A percentile compares a stretch with the other conserved stretches of the same genome.
These are phyloP conservation scores for Sussaba pulchella DNA, from an alignment of 2,888 invertebrate species.

Conservation along the genomic window DNA sequence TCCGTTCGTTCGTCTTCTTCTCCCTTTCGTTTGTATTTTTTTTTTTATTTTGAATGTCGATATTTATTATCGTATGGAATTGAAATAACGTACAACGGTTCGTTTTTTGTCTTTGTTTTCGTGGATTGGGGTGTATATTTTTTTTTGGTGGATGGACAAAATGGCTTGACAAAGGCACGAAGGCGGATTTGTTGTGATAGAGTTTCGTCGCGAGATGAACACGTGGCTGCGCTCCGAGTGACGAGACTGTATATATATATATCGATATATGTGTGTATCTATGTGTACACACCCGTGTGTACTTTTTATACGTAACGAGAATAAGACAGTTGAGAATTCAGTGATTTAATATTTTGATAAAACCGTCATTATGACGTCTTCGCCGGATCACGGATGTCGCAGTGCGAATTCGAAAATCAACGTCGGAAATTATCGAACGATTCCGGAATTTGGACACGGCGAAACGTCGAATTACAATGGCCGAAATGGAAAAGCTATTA, in stretches of 20 bases:
- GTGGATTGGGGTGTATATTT: too few relatives aligned
- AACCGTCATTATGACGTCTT: constrained; percentile 38
- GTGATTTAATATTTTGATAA: too few relatives aligned
- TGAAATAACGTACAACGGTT: too few relatives aligned
- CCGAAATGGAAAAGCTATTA: constrained; percentile 48
- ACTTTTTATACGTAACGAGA: background rate
- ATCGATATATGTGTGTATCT: background rate
- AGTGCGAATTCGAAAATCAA: constrained; percentile 36
- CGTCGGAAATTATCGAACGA: constrained; percentile 10
- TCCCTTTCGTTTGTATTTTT: background rate
- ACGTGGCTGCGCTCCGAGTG: constrained; percentile 17
- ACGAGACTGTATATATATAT: background rate
- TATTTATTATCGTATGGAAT: background rate
- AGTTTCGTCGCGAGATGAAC: constrained; percentile 2
- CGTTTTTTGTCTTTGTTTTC: background rate
- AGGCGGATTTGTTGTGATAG: background rate
- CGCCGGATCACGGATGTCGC: background rate
- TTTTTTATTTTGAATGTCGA: background rate
- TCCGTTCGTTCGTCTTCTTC: background rate
- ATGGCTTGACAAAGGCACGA: background rate
- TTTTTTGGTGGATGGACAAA: background rate
- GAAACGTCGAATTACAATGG: background rate
- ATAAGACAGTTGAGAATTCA: background rate
- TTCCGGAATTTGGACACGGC: background rate
- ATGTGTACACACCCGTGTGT: background rate